Conservation (phyloP, 2,888 invertebrate genomes). For the Machimus rusticus region DNA sequence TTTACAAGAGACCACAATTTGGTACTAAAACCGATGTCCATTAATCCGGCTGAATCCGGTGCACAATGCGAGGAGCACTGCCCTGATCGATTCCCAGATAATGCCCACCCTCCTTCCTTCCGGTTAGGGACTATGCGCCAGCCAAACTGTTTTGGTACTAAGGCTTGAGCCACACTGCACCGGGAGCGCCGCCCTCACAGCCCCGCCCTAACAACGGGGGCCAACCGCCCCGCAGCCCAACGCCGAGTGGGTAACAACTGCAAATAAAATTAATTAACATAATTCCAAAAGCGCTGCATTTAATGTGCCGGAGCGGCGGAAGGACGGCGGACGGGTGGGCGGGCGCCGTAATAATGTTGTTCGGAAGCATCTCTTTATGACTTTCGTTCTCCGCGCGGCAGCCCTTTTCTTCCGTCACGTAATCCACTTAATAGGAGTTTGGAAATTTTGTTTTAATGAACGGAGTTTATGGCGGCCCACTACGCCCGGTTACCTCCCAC, state of each 20-base stretch:
- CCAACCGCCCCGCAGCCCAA: not conserved
- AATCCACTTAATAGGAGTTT: constrained; percentile 40
- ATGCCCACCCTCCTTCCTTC: not conserved
- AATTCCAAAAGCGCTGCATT: constrained; percentile 37
- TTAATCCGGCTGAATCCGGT: constrained; percentile 14
- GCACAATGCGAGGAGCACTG: constrained; percentile 8
- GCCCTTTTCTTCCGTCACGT: constrained; percentile 35
- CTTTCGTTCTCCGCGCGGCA: constrained; percentile 13
- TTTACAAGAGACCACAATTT: constrained; percentile 39
- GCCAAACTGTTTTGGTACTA: not conserved
- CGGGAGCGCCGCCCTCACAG: not conserved
- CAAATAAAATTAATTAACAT: constrained; percentile 41
- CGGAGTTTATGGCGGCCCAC: constrained; percentile 10
- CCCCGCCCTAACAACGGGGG: not conserved
- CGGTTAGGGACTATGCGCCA: not conserved
- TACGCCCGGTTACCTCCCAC: not conserved
- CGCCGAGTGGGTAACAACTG: constrained; percentile 28
- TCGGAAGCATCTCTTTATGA: constrained; percentile 27
- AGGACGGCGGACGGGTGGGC: not conserved
- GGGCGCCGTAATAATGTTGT: constrained; percentile 12
- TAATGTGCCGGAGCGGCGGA: not conserved
- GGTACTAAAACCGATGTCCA: constrained; percentile 40
- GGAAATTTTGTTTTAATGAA: constrained; percentile 39
- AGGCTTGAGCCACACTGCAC: not conserved
- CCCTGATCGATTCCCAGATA: constrained; percentile 39